A percentile compares a stretch with the other conserved stretches of the same genome.
These are phyloP conservation scores for Amphipoea oculea DNA, from an alignment of 2,888 invertebrate genomes.

Conservation along the genomic window DNA sequence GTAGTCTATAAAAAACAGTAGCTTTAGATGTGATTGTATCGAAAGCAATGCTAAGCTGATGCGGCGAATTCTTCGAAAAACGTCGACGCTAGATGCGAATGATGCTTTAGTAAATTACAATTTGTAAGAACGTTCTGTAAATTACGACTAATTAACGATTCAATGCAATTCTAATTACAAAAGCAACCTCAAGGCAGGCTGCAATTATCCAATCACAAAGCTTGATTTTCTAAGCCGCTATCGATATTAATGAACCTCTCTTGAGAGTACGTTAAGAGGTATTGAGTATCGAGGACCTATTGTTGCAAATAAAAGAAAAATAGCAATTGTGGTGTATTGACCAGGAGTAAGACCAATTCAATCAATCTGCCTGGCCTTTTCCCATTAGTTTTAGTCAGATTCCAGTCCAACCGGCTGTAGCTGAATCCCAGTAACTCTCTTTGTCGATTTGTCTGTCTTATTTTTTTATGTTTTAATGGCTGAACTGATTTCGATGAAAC, in stretches of 20 bases:
- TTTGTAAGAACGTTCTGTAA: background rate
- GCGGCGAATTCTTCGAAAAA: too few species aligned
- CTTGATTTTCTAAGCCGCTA: constrained; percentile 33
- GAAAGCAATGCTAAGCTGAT: background rate
- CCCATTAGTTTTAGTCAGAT: background rate
- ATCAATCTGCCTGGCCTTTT: too few species aligned
- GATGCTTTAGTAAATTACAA: background rate
- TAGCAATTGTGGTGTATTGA: background rate
- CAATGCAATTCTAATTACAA: constrained; percentile 16
- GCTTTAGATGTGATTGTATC: background rate
- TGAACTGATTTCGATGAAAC: background rate
- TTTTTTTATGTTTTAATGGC: background rate
- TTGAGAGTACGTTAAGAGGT: background rate
- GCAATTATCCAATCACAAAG: constrained; percentile 22
- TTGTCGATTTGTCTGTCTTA: background rate
- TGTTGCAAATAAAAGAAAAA: constrained; percentile 20
- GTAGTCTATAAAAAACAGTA: background rate
- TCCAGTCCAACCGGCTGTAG: background rate
- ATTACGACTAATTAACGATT: background rate
- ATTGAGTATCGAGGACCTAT: constrained; percentile 3
- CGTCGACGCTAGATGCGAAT: background rate
- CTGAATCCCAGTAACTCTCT: background rate
- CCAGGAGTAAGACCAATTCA: background rate
- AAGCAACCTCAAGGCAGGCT: background rate
- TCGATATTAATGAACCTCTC: constrained; percentile 20